Conservation (phyloP, 2,888 invertebrate genomes). For the Prosapia bicincta region DNA sequence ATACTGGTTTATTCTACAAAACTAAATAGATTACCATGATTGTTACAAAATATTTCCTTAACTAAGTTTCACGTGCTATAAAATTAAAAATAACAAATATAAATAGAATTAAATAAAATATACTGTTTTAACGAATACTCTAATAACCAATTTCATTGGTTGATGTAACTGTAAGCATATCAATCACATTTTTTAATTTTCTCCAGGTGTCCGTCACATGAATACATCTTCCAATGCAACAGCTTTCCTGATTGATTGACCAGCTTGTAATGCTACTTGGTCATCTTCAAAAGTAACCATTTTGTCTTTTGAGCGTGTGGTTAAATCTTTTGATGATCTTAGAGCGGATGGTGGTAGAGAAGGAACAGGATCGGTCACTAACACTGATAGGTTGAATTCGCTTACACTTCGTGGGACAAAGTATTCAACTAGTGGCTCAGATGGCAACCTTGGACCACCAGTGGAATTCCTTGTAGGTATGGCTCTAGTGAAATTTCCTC, state of each 20-base stretch:
- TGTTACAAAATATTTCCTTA: background rate
- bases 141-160: background rate
- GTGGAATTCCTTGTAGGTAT: slow-evolving; percentile 43
- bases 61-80: background rate
- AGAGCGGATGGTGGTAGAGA: slow-evolving; percentile 43
- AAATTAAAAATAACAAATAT: background rate
- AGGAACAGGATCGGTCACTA: slow-evolving; percentile 51
- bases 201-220: slow-evolving; percentile 63
- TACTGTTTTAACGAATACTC: background rate
- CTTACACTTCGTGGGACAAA: slow-evolving; percentile 81
- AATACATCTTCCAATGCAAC: slow-evolving; percentile 66
- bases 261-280: slow-evolving; percentile 37
- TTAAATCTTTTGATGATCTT: slow-evolving; percentile 40
- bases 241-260: slow-evolving; percentile 43
- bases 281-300: slow-evolving; percentile 82
- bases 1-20: too few relatives aligned
- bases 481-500: slow-evolving; percentile 33
- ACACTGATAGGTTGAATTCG: slow-evolving; percentile 72
- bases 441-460: slow-evolving; percentile 42
- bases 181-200: background rate
- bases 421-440: slow-evolving; percentile 61
- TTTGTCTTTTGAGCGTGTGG: slow-evolving; percentile 58
- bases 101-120: background rate
- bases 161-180: background rate
- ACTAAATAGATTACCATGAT: too few relatives aligned